Evolutionary conservation across 1,140 invertebrate genomes (phyloP), one percentile per base, ranked within the genome.

Genomic region (Papilio polytes): DNA sequence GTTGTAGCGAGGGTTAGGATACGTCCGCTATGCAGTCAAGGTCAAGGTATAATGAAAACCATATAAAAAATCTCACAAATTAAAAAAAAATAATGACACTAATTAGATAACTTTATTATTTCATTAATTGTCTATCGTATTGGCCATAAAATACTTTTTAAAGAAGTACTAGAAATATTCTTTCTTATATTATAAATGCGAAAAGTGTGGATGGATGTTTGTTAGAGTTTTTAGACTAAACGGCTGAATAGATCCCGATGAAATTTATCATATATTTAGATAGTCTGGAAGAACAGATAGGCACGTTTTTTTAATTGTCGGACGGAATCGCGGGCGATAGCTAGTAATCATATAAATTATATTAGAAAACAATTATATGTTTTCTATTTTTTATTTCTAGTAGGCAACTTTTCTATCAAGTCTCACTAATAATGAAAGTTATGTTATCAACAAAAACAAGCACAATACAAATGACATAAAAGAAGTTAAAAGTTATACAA

Each of bases 391-490:
- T 48, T 48, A 48, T 48, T 15, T 48, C 10, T 1, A 53, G 15
- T 53, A n/a, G 18, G 18, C 15, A 18, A 66, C 22, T 31, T 66
- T 13, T 26, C 22, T 66, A 20, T 66, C 59, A 59, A n/a, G 18
- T 56, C 18, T 56, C 2, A 56, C 4, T 22, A 22, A 63, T 22
- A 63, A 63, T 22, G n/a, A 22, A 63, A 22, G 56, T 66, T 26
- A 1, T 59, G n/a, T 31, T 66, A 66, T 66, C 22, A 66, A 66
- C 22, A 66, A 26, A 66, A 66, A 66, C 59, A 66, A 66, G 10
- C 18, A 26, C 22, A 31, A 59, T 10, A 26, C 10, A 3, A 66
- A 31, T 66, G 22, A 66, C 59, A 66, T 26, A 31, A 66, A 66
- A 53, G 46, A 41, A 41, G 36, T 41, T 41, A 48, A 59, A 63